Evolutionary conservation across 2,113 vertebrate genomes (phyloP).

Genomic region (Syrmaticus mikado): DNA sequence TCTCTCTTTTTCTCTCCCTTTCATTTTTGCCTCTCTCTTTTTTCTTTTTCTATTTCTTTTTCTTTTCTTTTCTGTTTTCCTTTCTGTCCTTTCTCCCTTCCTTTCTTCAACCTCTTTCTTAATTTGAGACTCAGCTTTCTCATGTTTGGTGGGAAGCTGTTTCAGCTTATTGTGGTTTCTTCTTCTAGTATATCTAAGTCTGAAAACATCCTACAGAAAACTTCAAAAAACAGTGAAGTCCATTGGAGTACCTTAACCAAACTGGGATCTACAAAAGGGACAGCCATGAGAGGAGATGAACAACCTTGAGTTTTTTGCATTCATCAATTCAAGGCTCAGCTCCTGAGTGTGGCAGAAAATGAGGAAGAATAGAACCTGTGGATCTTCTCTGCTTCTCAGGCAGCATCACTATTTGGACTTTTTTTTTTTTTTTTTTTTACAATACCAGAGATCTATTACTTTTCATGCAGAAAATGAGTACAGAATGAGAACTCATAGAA

Average conservation of each 20-base stretch:
- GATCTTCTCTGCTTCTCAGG: background rate
- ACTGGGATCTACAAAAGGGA: background rate
- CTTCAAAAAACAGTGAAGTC: background rate
- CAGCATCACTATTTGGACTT: background rate
- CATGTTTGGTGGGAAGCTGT: too few relatives aligned
- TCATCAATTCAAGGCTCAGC: too few relatives aligned
- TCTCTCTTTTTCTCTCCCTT: background rate
- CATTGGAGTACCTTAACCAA: background rate
- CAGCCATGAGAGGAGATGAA: background rate
- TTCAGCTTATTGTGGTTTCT: background rate
- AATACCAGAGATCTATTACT: background rate
- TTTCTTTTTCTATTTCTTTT: background rate
- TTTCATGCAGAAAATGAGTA: background rate
- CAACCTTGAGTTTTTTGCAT: background rate
- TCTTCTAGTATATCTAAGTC: accelerated
- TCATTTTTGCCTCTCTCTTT: background rate
- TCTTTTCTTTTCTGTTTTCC: background rate
- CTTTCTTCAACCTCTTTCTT: background rate
- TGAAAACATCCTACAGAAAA: background rate
- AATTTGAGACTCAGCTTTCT: background rate
- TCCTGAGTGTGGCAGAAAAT: background rate
- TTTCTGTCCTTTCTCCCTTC: background rate
- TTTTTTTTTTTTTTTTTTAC: background rate
- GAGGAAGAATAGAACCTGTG: accelerated
- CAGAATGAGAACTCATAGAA: background rate